phyloP scores from a whole-genome alignment of 2,113 vertebrate species.

The Chaetura pelagica region DNA sequence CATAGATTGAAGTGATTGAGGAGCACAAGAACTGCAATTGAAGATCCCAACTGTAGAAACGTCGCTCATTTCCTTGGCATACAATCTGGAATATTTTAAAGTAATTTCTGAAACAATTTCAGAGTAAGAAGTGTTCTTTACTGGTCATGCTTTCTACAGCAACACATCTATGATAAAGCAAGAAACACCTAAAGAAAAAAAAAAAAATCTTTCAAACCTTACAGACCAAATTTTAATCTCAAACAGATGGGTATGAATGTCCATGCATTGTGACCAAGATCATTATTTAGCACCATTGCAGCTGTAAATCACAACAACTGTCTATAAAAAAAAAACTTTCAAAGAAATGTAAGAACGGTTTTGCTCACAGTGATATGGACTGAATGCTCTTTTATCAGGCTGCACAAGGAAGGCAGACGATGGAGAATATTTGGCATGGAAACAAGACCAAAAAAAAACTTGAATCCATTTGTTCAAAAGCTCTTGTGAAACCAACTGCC shows the following conservation, averaged over 20 bases:
- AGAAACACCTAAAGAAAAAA: neutral
- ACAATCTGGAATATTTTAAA: neutral
- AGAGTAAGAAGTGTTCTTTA: neutral
- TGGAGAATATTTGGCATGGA: neutral
- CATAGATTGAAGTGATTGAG: neutral
- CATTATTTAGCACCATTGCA: neutral
- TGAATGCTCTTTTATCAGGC: neutral
- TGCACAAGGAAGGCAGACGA: neutral
- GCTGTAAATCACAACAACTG: neutral
- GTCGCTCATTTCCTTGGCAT: neutral
- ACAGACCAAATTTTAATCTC: neutral
- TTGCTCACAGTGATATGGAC: neutral
- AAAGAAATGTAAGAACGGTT: neutral
- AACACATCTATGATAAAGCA: neutral
- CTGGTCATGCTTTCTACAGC: neutral
- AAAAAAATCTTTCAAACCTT: neutral
- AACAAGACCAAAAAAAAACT: conserved; percentile 24
- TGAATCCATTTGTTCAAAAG: conserved; percentile 3
- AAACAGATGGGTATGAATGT: neutral
- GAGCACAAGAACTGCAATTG: neutral
- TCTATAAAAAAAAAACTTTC: neutral
- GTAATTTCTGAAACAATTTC: neutral
- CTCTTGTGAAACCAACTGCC: neutral
- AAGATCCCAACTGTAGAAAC: neutral
- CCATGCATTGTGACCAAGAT: neutral